Conservation (phyloP, 2,888 invertebrate species). For the Falcaria lacertinaria region DNA sequence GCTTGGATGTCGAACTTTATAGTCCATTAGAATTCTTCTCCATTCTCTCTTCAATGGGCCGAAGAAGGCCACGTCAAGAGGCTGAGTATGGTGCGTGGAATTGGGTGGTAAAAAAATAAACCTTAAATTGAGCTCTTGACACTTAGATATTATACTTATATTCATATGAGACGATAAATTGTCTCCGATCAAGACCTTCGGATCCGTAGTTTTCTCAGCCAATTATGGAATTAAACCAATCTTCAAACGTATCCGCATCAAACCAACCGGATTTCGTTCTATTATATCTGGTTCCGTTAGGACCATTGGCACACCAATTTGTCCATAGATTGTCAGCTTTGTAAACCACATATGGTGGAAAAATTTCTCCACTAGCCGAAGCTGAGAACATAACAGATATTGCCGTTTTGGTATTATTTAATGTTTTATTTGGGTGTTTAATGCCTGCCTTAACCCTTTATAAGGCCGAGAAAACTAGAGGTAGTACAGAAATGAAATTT, state of each 20-base stretch:
- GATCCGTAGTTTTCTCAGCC: slow-evolving; percentile 6
- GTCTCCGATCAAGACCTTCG: slow-evolving; percentile 15
- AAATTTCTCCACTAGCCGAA: slow-evolving; percentile 10
- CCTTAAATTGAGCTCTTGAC: slow-evolving; percentile 6
- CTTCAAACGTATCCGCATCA: slow-evolving; percentile 12
- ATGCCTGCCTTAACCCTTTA: slow-evolving; percentile 6
- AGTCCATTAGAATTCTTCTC: slow-evolving; percentile 15
- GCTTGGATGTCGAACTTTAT: slow-evolving; percentile 16
- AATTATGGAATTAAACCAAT: slow-evolving; percentile 11
- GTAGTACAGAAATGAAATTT: slow-evolving; percentile 10
- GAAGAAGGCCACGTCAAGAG: slow-evolving; percentile 17
- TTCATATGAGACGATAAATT: slow-evolving; percentile 15
- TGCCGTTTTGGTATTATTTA: slow-evolving; percentile 13
- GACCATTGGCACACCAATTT: slow-evolving; percentile 12
- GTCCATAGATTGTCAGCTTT: slow-evolving; percentile 14
- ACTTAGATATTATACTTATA: slow-evolving; percentile 10
- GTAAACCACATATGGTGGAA: slow-evolving; percentile 14
- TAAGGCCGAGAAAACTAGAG: slow-evolving; percentile 4
- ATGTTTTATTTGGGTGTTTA: slow-evolving; percentile 13
- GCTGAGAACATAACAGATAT: slow-evolving; percentile 14
- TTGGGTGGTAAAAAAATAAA: slow-evolving; percentile 16
- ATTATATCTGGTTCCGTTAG: slow-evolving; percentile 12
- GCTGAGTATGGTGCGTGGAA: slow-evolving; percentile 17
- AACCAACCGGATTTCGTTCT: slow-evolving; percentile 15
- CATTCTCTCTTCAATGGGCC: slow-evolving; percentile 18